Percentiles rank a stretch among this genome's conserved stretches.
Conservation (phyloP, 2,888 invertebrate genomes). For the Micoletzkya japonica region DNA sequence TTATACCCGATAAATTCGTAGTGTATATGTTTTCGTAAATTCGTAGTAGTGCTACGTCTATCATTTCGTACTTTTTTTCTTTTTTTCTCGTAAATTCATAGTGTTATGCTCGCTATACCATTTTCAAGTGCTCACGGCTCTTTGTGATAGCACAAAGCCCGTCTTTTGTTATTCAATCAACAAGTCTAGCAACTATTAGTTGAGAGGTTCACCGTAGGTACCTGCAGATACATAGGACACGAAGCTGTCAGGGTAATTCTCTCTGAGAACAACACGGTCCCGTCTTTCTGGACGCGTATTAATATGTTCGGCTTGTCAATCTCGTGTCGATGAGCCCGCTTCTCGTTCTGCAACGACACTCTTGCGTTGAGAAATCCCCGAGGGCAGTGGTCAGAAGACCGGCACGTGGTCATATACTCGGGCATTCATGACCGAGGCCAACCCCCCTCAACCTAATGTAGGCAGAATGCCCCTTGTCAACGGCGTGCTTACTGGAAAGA, state of each 20-base stretch:
- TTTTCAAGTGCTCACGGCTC: no score
- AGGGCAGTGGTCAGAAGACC: no score
- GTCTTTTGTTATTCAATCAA: no score
- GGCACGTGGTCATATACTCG: neutral
- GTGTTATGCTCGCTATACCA: no score
- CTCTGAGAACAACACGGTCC: constrained; percentile 64
- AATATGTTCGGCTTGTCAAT: constrained; percentile 74
- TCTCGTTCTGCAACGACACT: constrained; percentile 85
- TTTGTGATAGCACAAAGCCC: neutral
- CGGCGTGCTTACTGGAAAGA: constrained; percentile 68
- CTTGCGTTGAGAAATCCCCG: no score
- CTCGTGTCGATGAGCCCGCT: constrained; percentile 78
- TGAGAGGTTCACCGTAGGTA: neutral
- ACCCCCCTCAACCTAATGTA: no score
- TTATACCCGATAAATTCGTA: no score
- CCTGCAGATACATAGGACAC: constrained; percentile 67
- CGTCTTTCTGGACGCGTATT: constrained; percentile 81
- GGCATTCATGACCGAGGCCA: no score
- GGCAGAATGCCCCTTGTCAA: neutral
- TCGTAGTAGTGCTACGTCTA: neutral
- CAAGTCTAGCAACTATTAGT: no score
- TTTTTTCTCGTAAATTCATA: no score
- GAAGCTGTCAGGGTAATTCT: constrained; percentile 70
- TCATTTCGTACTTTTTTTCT: neutral
- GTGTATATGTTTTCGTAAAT: no score